Evolutionary conservation across 2,888 invertebrate genomes (phyloP).

Genomic region (Leptinotarsa haldemani): DNA sequence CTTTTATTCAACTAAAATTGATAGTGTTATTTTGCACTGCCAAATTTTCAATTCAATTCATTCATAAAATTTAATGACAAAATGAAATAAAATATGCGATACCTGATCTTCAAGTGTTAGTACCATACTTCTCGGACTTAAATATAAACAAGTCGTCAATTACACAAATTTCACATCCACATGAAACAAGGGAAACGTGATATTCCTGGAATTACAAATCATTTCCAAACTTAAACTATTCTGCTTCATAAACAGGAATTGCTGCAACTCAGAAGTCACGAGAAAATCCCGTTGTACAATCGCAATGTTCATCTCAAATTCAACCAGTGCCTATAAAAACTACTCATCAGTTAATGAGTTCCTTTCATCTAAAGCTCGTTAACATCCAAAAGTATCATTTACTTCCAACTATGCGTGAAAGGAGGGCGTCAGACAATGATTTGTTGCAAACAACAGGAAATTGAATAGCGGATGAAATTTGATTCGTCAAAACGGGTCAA

Average conservation of each 20-base stretch:
- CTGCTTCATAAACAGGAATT: neutral
- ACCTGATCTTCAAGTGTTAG: too few species aligned
- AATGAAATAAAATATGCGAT: too few species aligned
- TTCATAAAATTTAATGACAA: too few species aligned
- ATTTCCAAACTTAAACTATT: too few species aligned
- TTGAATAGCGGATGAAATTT: constrained; percentile 22
- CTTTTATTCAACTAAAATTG: too few species aligned
- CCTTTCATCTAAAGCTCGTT: constrained; percentile 1
- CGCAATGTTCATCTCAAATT: neutral
- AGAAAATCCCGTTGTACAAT: neutral
- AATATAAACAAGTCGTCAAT: too few species aligned
- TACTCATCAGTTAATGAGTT: neutral
- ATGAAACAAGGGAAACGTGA: too few species aligned
- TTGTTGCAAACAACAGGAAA: constrained; percentile 28
- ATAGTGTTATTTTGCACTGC: too few species aligned
- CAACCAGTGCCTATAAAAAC: neutral
- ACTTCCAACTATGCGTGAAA: constrained; percentile 27
- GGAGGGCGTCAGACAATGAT: constrained; percentile 21
- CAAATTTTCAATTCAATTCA: too few species aligned
- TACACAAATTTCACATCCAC: too few species aligned
- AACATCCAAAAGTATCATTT: constrained; percentile 25
- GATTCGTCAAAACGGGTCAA: constrained; percentile 20
- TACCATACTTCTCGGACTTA: too few species aligned
- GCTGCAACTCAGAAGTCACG: neutral
- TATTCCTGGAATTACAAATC: too few species aligned